Conservation (phyloP, 2,888 invertebrate species). For the Hypolimnas misippus region DNA sequence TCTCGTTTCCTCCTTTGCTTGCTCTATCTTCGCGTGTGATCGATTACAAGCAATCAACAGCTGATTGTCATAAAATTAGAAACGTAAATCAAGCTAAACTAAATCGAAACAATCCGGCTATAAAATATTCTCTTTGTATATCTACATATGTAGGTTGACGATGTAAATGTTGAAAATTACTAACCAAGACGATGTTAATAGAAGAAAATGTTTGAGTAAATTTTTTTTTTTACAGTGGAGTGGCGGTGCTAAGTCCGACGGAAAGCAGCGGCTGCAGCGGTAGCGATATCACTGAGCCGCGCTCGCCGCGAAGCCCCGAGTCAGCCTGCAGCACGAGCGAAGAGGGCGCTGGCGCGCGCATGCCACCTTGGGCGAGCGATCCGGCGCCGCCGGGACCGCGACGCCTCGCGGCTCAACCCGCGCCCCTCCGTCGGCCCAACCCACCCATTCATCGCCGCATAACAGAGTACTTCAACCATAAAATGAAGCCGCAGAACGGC, state of each 20-base stretch:
- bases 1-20: conserved; percentile 50
- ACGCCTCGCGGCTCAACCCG: conserved; percentile 71
- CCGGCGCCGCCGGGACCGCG: conserved; percentile 78
- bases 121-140: not conserved
- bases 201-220: not conserved
- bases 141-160: not conserved
- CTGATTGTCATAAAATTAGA: conserved; percentile 63
- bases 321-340: conserved; percentile 84
- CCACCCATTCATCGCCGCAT: conserved; percentile 89
- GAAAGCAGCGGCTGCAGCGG: conserved; percentile 88
- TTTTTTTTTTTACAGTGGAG: conserved; percentile 87
- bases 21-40: conserved; percentile 56
- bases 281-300: conserved; percentile 94
- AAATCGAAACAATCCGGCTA: conserved; percentile 32
- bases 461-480: conserved; percentile 93
- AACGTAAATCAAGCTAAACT: conserved; percentile 21
- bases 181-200: conserved; percentile 4
- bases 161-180: not conserved
- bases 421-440: conserved; percentile 62
- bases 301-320: conserved; percentile 91
- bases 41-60: conserved; percentile 71
- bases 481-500: conserved; percentile 88
- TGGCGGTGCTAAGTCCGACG: conserved; percentile 90
- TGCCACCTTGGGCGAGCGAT: conserved; percentile 80
- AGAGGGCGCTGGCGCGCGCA: conserved; percentile 75